phyloP scores from a whole-genome alignment of 2,797 vertebrate genomes.

The Monodelphis domestica region DNA sequence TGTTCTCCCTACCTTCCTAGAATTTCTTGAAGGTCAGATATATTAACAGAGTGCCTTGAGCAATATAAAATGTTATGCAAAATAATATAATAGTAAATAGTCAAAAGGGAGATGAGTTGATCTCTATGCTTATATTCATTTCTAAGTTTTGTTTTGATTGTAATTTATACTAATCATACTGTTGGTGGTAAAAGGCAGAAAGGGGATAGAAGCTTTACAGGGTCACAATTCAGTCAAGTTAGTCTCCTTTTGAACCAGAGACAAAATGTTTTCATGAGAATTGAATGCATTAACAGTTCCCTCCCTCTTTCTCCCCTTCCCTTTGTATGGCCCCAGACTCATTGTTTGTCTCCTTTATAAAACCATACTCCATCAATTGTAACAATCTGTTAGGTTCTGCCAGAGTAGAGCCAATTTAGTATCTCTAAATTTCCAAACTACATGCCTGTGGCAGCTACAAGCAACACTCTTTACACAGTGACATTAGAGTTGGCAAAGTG shows the following conservation, averaged over 20 bases:
- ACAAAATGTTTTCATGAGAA: conserved; percentile 1
- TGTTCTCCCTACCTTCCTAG: neutral
- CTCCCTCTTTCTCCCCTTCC: neutral
- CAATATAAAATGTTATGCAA: neutral
- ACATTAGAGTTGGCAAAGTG: neutral
- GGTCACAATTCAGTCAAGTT: neutral
- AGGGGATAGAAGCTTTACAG: neutral
- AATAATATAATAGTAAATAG: conserved; percentile 1
- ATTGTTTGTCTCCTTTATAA: neutral
- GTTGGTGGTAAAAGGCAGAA: neutral
- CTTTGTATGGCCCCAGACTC: neutral
- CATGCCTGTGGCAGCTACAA: neutral
- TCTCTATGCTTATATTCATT: neutral
- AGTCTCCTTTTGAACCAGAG: conserved; percentile 14
- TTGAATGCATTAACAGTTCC: neutral
- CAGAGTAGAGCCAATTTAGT: neutral
- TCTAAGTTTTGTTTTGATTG: neutral
- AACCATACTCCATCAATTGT: neutral
- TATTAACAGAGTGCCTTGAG: neutral
- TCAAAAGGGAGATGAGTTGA: neutral
- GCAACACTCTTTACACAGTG: neutral
- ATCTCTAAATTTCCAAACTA: neutral
- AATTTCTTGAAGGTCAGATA: neutral
- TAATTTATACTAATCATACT: conserved; percentile 2
- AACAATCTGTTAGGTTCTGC: neutral